A percentile compares a stretch with the other conserved stretches of the same genome.
phyloP scores from a whole-genome alignment of 1,140 invertebrate species.

The Frieseomelitta varia region DNA sequence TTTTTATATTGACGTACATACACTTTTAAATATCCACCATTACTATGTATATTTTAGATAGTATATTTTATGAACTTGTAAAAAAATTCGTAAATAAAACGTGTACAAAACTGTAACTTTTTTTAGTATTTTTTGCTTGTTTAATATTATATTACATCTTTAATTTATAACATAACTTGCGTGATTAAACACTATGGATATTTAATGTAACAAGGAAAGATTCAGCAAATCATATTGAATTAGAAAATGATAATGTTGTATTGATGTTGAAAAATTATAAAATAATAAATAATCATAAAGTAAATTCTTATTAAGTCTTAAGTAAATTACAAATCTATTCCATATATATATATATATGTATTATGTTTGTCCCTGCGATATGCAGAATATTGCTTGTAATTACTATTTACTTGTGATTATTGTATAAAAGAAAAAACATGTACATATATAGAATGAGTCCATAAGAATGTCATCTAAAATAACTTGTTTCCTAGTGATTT shows the following conservation, averaged over 20 bases:
- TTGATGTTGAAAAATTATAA: not conserved
- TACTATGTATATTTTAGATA: not conserved
- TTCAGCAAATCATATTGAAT: not conserved
- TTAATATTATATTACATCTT: not conserved
- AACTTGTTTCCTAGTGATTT: no score
- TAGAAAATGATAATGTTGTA: not conserved
- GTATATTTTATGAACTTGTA: not conserved
- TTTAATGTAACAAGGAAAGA: not conserved
- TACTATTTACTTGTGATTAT: not conserved
- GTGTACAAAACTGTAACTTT: not conserved
- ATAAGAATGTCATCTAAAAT: no score
- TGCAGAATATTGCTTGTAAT: not conserved
- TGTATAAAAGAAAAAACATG: not conserved
- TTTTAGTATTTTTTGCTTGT: not conserved
- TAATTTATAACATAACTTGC: not conserved
- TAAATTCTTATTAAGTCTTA: no score
- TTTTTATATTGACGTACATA: not conserved
- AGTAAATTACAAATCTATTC: not conserved
- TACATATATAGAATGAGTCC: not conserved
- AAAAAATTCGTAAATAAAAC: not conserved
- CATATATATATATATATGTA: not conserved
- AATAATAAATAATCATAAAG: not conserved
- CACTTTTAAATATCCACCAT: not conserved
- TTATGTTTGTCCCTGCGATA: not conserved
- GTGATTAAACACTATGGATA: not conserved